Conservation (phyloP, 2,113 vertebrate genomes). For the Lucifuga dentata region DNA sequence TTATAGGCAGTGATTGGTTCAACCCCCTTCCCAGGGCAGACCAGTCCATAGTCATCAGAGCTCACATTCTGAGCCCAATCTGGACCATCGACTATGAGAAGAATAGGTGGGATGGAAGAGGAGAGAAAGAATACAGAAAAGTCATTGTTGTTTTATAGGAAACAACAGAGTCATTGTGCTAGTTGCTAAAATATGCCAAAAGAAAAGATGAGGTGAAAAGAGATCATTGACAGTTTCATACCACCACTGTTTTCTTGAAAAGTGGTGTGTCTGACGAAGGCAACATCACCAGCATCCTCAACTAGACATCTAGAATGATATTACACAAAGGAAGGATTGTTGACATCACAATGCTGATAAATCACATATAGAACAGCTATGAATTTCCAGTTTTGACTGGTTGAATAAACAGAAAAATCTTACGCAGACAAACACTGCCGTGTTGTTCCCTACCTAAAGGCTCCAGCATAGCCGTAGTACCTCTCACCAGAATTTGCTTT, state of each 20-base stretch:
- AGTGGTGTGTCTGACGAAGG: constrained; percentile 89
- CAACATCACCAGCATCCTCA: constrained; percentile 87
- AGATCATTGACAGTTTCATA: constrained; percentile 48
- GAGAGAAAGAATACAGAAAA: neutral
- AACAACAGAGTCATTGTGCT: neutral
- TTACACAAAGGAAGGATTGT: no score
- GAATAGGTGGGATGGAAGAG: neutral
- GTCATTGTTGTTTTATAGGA: neutral
- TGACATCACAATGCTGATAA: no score
- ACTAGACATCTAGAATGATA: constrained; percentile 85
- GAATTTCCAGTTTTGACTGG: no score
- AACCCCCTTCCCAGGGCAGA: constrained; percentile 64
- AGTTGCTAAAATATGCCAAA: no score
- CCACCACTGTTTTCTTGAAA: constrained; percentile 86
- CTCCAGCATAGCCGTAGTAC: constrained; percentile 89
- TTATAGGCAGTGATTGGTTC: neutral
- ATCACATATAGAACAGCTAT: no score
- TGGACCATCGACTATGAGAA: constrained; percentile 51
- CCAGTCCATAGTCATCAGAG: constrained; percentile 63
- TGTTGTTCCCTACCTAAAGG: constrained; percentile 82
- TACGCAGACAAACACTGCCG: neutral
- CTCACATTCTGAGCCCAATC: constrained; percentile 60
- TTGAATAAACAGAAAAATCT: neutral
- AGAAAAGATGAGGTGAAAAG: neutral
- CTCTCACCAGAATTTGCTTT: constrained; percentile 80